phyloP scores from a whole-genome alignment of 2,113 vertebrate genomes.

The Hipposideros armiger region DNA sequence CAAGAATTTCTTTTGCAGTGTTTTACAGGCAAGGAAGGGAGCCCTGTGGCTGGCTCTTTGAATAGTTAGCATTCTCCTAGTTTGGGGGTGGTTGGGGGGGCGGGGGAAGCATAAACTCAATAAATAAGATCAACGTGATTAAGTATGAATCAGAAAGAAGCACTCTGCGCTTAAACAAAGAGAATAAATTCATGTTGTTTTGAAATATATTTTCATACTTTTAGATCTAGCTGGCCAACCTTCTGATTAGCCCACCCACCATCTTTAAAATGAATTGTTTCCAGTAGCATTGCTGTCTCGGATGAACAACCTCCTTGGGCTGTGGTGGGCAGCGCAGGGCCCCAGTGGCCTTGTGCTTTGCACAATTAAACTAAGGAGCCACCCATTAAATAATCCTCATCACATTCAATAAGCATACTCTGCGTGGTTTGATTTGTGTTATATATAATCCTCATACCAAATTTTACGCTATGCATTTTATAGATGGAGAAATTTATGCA shows the following conservation, averaged over 20 bases:
- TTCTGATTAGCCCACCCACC: neutral
- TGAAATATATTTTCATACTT: neutral
- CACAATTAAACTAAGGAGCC: neutral
- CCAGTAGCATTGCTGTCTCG: neutral
- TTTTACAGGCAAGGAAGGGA: neutral
- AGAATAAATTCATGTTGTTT: neutral
- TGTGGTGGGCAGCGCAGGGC: neutral
- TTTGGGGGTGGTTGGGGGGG: no score
- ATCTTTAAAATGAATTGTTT: neutral
- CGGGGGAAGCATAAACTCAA: neutral
- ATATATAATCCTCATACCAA: neutral
- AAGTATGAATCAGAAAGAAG: neutral
- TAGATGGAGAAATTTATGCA: neutral
- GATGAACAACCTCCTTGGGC: neutral
- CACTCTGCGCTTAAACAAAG: neutral
- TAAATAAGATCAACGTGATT: neutral
- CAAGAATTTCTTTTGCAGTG: neutral
- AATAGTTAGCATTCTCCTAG: neutral
- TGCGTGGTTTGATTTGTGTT: neutral
- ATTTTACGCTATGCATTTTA: neutral
- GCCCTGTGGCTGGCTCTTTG: neutral
- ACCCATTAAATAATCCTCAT: neutral
- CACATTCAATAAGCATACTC: neutral
- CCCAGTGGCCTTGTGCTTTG: neutral
- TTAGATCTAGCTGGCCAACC: neutral